phyloP scores from a whole-genome alignment of 2,113 vertebrate genomes.

The Corythoichthys intestinalis region DNA sequence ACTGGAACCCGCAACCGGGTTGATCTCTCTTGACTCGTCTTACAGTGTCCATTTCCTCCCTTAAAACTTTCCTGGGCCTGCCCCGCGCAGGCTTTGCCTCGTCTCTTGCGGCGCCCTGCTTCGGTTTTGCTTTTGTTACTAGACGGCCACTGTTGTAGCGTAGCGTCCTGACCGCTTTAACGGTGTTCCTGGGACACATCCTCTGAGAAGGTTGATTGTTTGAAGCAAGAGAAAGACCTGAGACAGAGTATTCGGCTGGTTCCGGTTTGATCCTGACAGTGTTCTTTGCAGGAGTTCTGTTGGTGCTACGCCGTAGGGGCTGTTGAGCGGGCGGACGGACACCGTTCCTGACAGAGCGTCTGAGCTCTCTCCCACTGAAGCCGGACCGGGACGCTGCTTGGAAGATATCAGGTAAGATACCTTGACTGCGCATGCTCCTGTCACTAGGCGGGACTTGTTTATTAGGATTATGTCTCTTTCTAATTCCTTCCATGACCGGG shows the following conservation, averaged over 20 bases:
- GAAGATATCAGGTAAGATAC: constrained; percentile 46
- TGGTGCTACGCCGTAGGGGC: constrained; percentile 14
- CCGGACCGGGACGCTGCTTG: constrained; percentile 20
- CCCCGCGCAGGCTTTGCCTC: constrained; percentile 13
- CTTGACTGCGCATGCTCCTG: constrained; percentile 67
- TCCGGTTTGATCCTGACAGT: constrained; percentile 63
- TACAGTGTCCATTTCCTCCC: constrained; percentile 22
- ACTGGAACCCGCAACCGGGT: constrained; percentile 23
- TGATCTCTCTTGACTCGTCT: constrained; percentile 21
- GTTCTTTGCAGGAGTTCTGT: constrained; percentile 36
- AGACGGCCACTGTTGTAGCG: constrained; percentile 62
- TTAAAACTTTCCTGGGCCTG: constrained; percentile 33
- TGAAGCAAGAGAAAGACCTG: constrained; percentile 33
- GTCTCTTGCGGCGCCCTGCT: constrained; percentile 23
- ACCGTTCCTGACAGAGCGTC: constrained; percentile 46
- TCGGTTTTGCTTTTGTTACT: constrained; percentile 42
- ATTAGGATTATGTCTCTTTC: constrained; percentile 36
- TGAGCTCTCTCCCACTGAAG: constrained; percentile 47
- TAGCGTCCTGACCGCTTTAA: constrained; percentile 37
- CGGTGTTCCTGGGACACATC: constrained; percentile 16
- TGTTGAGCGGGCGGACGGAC: constrained; percentile 17
- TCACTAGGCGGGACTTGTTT: constrained; percentile 48
- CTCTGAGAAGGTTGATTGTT: constrained; percentile 15
- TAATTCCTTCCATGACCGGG: constrained; percentile 18
- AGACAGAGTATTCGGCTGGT: constrained; percentile 55